Conservation (phyloP, 2,888 invertebrate genomes). For the Autographa pulchrina region DNA sequence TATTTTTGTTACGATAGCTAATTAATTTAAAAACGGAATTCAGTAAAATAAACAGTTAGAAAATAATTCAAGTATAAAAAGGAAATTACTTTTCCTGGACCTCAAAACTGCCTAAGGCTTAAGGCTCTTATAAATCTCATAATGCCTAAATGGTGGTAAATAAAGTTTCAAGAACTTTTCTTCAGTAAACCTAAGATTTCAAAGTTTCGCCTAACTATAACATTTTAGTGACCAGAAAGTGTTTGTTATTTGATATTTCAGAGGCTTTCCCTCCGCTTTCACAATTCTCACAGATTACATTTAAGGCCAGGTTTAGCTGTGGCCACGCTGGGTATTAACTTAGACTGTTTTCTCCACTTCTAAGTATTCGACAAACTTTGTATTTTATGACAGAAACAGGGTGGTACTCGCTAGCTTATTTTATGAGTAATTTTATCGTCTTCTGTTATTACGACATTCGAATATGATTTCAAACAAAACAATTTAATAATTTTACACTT, state of each 20-base stretch:
- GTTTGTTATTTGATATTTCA: not conserved
- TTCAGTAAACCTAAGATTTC: not conserved
- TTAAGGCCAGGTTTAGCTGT: conserved; percentile 39
- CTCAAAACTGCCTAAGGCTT: not conserved
- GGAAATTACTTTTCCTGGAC: too few species aligned
- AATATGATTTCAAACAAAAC: not conserved
- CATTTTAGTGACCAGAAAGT: conserved; percentile 35
- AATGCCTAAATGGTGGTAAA: not conserved
- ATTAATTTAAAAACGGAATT: too few species aligned
- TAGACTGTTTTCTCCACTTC: conserved; percentile 40
- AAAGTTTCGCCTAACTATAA: not conserved
- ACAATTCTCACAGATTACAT: conserved; percentile 31
- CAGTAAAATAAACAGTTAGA: not conserved
- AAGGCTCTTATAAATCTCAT: not conserved
- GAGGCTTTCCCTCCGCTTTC: conserved; percentile 50
- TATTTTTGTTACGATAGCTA: too few species aligned
- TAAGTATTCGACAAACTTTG: conserved; percentile 40
- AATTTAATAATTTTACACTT: not conserved
- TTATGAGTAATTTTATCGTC: not conserved
- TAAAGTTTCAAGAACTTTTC: not conserved
- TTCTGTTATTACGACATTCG: not conserved
- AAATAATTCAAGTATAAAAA: not conserved
- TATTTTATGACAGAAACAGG: conserved; percentile 33
- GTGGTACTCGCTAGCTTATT: conserved; percentile 5
- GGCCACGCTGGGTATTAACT: conserved; percentile 36